Conservation (phyloP, 1,140 invertebrate genomes). For the Lysiphlebus fabarum region DNA sequence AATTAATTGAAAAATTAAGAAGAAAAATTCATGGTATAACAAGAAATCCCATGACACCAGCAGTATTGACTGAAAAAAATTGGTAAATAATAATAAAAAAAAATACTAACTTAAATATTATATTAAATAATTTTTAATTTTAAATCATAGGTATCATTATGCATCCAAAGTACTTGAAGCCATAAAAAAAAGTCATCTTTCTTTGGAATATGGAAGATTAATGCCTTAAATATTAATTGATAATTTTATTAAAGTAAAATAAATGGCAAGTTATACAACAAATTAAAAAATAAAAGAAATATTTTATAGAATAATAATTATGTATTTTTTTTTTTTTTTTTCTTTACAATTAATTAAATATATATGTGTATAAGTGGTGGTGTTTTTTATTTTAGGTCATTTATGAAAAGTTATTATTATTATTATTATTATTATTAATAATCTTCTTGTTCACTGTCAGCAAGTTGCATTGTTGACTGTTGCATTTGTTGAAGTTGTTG, state of each 20-base stretch:
- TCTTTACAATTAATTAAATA: constrained; percentile 2
- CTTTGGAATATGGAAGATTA: constrained; percentile 77
- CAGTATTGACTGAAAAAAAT: constrained; percentile 66
- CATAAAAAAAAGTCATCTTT: constrained; percentile 78
- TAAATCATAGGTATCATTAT: constrained; percentile 66
- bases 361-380: no score
- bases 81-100: constrained; percentile 61
- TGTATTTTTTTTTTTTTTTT: neutral
- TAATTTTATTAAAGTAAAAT: no score
- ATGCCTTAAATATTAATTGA: no score
- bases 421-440: constrained; percentile 45
- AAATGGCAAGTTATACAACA: no score
- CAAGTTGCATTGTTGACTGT: constrained; percentile 46
- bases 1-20: constrained; percentile 64
- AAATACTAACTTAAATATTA: constrained; percentile 12
- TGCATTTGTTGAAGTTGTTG: constrained; percentile 65
- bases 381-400: neutral
- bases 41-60: constrained; percentile 63
- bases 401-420: neutral
- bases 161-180: constrained; percentile 78
- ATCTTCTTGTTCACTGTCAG: constrained; percentile 52
- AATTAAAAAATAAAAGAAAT: constrained; percentile 1
- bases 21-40: constrained; percentile 68
- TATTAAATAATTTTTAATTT: constrained; percentile 17
- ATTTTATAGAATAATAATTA: no score